Percentiles rank a stretch among this genome's conserved stretches.
phyloP scores from a whole-genome alignment of 2,113 vertebrate genomes.

The Tor tambroides region DNA sequence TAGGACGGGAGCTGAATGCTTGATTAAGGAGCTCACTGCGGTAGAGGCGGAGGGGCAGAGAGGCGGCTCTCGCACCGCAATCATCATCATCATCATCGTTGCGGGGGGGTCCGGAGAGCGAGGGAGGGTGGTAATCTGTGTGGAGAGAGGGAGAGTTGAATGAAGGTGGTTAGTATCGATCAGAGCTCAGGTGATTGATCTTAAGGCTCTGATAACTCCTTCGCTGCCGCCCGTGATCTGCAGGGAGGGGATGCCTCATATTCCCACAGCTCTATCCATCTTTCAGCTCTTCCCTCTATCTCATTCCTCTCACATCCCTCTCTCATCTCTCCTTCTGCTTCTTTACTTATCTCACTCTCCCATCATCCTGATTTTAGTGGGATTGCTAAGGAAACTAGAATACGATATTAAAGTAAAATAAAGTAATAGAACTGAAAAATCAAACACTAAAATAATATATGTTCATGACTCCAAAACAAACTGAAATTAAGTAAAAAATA shows the following conservation, averaged over 20 bases:
- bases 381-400: background rate
- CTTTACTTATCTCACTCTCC: background rate
- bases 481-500: background rate
- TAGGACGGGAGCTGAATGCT: constrained; percentile 30
- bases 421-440: background rate
- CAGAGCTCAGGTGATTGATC: constrained; percentile 52
- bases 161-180: constrained; percentile 71
- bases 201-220: constrained; percentile 44
- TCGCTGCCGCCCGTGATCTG: constrained; percentile 6
- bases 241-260: constrained; percentile 12
- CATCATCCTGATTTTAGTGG: background rate
- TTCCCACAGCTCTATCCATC: constrained; percentile 28
- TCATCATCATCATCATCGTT: constrained; percentile 47
- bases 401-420: too few relatives aligned
- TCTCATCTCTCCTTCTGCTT: background rate
- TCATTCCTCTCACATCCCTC: constrained; percentile 16
- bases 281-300: background rate
- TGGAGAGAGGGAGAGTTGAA: constrained; percentile 70
- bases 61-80: constrained; percentile 44
- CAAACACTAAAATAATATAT: background rate
- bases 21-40: constrained; percentile 32
- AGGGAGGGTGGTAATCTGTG: constrained; percentile 65
- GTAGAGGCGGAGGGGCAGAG: background rate
- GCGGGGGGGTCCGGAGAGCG: constrained; percentile 54
- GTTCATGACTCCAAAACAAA: background rate